These are phyloP conservation scores for Amphipoea oculea DNA, from an alignment of 2,888 invertebrate species.

Conservation along the genomic window DNA sequence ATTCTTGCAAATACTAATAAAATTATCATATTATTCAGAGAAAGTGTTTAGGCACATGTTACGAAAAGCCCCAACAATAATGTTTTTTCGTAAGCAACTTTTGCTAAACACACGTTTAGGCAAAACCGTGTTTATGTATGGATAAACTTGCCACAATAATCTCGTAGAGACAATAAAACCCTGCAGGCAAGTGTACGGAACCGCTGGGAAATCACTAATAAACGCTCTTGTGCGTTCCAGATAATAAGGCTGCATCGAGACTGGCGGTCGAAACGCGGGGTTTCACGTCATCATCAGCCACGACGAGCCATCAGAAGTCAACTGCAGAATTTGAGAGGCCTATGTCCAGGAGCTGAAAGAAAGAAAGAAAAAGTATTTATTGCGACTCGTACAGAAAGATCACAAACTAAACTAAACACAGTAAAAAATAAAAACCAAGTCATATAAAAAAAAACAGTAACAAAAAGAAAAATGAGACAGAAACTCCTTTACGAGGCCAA, in stretches of 20 bases:
- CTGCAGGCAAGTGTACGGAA: slow-evolving; percentile 49
- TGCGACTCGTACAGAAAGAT: no score
- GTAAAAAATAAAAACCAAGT: no score
- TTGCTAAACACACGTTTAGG: slow-evolving; percentile 40
- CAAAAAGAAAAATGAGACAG: no score
- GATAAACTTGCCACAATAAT: slow-evolving; percentile 52
- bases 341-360: neutral
- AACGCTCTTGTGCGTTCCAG: slow-evolving; percentile 59
- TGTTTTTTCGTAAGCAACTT: slow-evolving; percentile 22
- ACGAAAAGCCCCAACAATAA: slow-evolving; percentile 17
- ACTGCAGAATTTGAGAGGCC: neutral
- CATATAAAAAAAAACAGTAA: no score
- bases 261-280: slow-evolving; percentile 4
- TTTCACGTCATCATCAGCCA: neutral
- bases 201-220: slow-evolving; percentile 75
- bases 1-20: neutral
- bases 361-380: no score
- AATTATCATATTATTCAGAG: neutral
- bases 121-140: slow-evolving; percentile 17
- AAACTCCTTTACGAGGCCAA: no score
- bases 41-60: neutral
- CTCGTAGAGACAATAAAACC: slow-evolving; percentile 61
- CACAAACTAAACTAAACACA: no score
- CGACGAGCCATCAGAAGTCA: no score
- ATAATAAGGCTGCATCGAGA: slow-evolving; percentile 22